Conservation (phyloP, 2,888 invertebrate species). For the Nomada hirtipes region DNA sequence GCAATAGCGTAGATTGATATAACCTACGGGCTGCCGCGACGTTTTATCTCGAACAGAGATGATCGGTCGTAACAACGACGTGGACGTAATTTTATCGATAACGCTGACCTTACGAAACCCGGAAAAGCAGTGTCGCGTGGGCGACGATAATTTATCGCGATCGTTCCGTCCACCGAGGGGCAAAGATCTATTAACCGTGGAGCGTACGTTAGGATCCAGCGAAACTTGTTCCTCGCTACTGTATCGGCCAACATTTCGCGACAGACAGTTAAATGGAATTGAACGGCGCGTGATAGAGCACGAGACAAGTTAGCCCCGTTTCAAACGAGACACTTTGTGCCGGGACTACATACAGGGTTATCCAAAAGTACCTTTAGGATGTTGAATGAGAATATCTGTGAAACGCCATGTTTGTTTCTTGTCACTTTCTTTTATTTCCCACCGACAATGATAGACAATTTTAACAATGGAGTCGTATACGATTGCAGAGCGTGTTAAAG, state of each 20-base stretch:
- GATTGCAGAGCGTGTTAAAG: too few relatives aligned
- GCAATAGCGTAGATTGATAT: background rate
- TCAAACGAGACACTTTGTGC: too few relatives aligned
- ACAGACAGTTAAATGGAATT: conserved; percentile 5
- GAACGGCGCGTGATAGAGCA: background rate
- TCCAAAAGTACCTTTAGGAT: too few relatives aligned
- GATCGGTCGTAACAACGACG: conserved; percentile 39
- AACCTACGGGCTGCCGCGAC: background rate
- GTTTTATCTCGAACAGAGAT: background rate
- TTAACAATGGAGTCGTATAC: too few relatives aligned
- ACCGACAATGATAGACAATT: too few relatives aligned
- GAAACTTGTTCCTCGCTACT: conserved; percentile 40
- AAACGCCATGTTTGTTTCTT: too few relatives aligned
- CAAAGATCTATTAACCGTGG: conserved; percentile 46
- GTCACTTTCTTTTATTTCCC: too few relatives aligned
- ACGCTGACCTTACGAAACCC: conserved; percentile 66
- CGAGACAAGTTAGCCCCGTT: background rate
- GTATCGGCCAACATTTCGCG: conserved; percentile 14
- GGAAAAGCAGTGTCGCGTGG: conserved; percentile 67
- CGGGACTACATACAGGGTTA: too few relatives aligned
- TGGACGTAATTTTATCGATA: conserved; percentile 53
- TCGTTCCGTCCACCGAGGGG: conserved; percentile 46
- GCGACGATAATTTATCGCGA: conserved; percentile 68
- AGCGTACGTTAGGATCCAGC: conserved; percentile 20
- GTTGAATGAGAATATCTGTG: too few relatives aligned